Conservation (phyloP, 2,113 vertebrate genomes). For the Cynopterus brachyotis region DNA sequence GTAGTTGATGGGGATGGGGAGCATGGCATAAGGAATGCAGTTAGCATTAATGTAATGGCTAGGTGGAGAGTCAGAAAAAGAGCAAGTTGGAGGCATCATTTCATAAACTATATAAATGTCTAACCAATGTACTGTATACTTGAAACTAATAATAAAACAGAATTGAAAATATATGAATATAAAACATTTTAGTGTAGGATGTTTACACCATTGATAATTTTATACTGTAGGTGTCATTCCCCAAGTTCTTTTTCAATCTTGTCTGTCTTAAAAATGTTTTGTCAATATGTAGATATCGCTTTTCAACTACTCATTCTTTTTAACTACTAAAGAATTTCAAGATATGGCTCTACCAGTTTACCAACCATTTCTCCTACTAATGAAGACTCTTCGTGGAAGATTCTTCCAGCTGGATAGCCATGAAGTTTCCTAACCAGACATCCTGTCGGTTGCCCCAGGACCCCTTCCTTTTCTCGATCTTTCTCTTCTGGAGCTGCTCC, state of each 20-base stretch:
- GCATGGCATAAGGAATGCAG: no score
- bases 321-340: not conserved
- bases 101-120: no score
- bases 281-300: not conserved
- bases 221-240: not conserved
- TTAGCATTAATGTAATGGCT: no score
- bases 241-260: not conserved
- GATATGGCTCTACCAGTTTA: not conserved
- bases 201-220: not conserved
- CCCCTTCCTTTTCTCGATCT: not conserved
- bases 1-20: no score
- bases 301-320: not conserved
- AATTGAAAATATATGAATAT: not conserved
- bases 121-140: no score
- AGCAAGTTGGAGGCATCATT: no score
- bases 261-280: not conserved
- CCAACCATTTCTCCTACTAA: not conserved
- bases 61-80: no score
- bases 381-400: not conserved
- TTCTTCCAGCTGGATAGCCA: not conserved
- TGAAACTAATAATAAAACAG: no score
- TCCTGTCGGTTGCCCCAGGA: not conserved
- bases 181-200: not conserved
- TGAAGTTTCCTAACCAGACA: not conserved
- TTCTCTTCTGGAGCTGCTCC: not conserved